Evolutionary conservation across 1,140 invertebrate genomes (phyloP).

Genomic region (Bombus pyrosoma): DNA sequence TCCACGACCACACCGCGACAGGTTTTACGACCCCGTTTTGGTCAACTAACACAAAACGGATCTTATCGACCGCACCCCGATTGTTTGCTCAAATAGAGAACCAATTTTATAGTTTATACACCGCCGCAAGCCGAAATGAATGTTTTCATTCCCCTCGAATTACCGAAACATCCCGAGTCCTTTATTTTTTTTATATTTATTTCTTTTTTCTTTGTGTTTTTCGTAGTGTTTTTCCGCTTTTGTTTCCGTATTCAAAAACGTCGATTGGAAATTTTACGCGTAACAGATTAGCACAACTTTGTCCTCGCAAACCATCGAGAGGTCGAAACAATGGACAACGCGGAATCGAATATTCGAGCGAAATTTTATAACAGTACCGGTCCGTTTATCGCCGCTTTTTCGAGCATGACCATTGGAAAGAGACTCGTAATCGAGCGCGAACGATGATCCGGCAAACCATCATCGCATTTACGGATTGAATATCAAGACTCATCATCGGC

Average conservation of each 20-base stretch:
- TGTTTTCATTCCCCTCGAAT: constrained; percentile 40
- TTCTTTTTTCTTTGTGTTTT: too few species aligned
- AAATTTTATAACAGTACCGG: constrained; percentile 11
- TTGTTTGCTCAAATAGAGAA: constrained; percentile 64
- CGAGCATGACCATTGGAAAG: not conserved
- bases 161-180: not conserved
- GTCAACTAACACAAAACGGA: constrained; percentile 57
- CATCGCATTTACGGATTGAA: constrained; percentile 35
- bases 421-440: not conserved
- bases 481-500: constrained; percentile 37
- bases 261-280: constrained; percentile 19
- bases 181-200: not conserved
- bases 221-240: not conserved
- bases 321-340: not conserved
- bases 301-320: not conserved
- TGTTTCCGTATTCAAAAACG: too few species aligned
- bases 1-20: constrained; percentile 31
- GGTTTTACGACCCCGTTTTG: constrained; percentile 59
- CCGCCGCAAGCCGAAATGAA: not conserved
- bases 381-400: constrained; percentile 27
- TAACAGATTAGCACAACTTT: constrained; percentile 22
- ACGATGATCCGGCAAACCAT: constrained; percentile 8
- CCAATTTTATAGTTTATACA: constrained; percentile 52
- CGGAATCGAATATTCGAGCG: not conserved
- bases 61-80: constrained; percentile 64